phyloP scores from a whole-genome alignment of 2,797 vertebrate species.

The Anabacerthia variegaticeps region DNA sequence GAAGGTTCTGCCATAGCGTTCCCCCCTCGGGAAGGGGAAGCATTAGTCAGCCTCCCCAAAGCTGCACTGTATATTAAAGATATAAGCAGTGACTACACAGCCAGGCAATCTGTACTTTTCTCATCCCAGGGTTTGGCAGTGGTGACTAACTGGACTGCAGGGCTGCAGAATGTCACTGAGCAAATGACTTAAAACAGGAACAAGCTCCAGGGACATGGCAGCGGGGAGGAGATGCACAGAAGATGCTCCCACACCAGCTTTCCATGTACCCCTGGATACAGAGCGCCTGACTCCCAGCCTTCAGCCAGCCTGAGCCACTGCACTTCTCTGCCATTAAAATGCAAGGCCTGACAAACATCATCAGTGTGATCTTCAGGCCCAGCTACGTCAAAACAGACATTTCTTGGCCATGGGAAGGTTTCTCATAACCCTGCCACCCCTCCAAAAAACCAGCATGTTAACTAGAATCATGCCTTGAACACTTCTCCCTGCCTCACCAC shows the following conservation, averaged over 20 bases:
- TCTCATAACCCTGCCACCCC: background rate
- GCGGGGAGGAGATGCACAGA: fast-evolving
- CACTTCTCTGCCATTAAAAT: background rate
- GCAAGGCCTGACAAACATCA: background rate
- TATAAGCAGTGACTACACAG: background rate
- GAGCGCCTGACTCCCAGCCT: background rate
- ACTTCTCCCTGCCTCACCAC: background rate
- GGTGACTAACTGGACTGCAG: slow-evolving; percentile 31
- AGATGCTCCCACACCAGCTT: background rate
- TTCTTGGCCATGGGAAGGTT: background rate
- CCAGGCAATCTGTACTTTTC: background rate
- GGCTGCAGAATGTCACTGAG: slow-evolving; percentile 25
- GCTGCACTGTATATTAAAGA: background rate
- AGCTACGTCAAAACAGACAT: background rate
- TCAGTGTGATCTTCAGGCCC: background rate
- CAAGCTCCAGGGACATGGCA: fast-evolving
- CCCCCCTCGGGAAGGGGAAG: background rate
- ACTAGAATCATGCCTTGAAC: background rate
- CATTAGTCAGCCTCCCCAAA: slow-evolving; percentile 3
- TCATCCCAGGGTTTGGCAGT: background rate
- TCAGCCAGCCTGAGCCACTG: background rate
- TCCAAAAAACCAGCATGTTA: background rate
- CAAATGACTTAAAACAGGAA: background rate
- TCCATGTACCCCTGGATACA: fast-evolving
- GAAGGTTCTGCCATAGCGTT: background rate